phyloP scores from a whole-genome alignment of 2,888 invertebrate genomes.

The Mimachlamys varia region DNA sequence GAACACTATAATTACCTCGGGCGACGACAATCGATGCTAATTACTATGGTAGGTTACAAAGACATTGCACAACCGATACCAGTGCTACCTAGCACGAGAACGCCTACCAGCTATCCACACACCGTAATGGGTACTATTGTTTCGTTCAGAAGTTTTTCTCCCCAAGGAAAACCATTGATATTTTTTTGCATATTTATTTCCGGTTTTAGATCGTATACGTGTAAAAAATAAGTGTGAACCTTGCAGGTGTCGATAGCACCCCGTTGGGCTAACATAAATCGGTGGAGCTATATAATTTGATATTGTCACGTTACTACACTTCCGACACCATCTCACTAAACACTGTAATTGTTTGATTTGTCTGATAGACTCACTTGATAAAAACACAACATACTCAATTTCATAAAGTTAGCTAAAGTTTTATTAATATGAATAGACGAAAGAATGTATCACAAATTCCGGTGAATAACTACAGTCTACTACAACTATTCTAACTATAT shows the following conservation, averaged over 20 bases:
- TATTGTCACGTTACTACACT: no score
- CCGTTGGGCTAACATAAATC: neutral
- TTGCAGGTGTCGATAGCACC: neutral
- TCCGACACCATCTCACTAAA: no score
- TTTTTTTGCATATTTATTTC: neutral
- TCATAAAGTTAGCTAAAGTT: no score
- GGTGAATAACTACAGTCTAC: no score
- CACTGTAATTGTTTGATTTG: no score
- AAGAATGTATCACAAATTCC: no score
- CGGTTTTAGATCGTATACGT: neutral
- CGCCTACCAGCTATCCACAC: neutral
- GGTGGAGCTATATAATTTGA: neutral
- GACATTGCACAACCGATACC: slow-evolving; percentile 11
- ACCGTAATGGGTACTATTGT: neutral
- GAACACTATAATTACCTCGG: slow-evolving; percentile 22
- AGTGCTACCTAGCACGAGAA: neutral
- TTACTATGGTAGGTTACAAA: slow-evolving; percentile 13
- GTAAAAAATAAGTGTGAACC: neutral
- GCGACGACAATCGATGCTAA: slow-evolving; percentile 33
- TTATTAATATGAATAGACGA: no score
- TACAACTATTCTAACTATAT: no score
- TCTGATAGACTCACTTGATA: no score
- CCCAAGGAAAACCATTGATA: neutral
- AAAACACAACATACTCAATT: no score
- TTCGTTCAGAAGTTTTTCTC: neutral